Evolutionary conservation across 2,113 vertebrate species (phyloP), one percentile per base, ranked within the genome.

Genomic region (Urocolius indicus): DNA sequence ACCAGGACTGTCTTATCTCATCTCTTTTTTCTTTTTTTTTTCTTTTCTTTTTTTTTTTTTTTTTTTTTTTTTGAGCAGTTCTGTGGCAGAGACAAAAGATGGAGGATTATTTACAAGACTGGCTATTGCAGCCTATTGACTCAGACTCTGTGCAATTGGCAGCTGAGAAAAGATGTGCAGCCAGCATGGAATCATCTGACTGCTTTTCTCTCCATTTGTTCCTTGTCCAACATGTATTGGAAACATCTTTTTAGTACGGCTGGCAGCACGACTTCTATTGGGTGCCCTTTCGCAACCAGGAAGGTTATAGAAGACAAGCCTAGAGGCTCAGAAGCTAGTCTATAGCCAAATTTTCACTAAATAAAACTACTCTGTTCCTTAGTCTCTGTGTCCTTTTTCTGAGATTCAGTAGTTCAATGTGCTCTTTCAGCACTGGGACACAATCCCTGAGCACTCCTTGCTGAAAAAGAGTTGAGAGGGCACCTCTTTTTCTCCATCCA

Each of bases 101-200:
- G 38, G 51, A 83, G 19, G 46, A 77, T 74, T 95, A 78, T 95
- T 96, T 93, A 92, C 63, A 94, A 85, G 92, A 73, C 36, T 86
- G 59, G 79, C 85, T 93, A 87, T 26, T 85, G 63, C 48, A 92
- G 55, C 24, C 49, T 18, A 13, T 48, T 97, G 92, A 94, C 55
- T 96, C 94, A 95, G 72, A 89, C 43, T 12, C 55, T 72, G 23
- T 78, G 68, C 68, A 89, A 24, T 15, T 96, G 91, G 95, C 92
- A 90, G 79, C 83, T 77, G 57, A 92, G 79, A 23, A 63, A 92
- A 92, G 83, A 94, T 90, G 57, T 74, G 68, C 86, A 87, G 90
- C 95, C 94, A 94, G 80, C 73, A 90, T 13, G 90, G 91, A 96
- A 92, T 95, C 89, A 93, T 90, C 73, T 95, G 94, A 57, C 88